Evolutionary conservation across 2,797 vertebrate species (phyloP).

Genomic region (Podarcis lilfordi): DNA sequence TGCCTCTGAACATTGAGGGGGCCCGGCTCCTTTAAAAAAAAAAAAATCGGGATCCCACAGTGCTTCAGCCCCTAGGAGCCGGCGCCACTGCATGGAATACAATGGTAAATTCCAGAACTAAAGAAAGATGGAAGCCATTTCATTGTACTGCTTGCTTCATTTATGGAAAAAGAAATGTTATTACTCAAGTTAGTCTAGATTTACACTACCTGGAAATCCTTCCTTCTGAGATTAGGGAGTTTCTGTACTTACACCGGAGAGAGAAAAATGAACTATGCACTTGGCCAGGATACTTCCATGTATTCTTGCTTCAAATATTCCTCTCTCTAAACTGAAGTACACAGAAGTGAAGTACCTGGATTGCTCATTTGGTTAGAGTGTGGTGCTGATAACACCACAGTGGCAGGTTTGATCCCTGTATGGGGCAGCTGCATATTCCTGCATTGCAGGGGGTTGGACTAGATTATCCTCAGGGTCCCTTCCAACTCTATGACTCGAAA

Average conservation of each 20-base stretch:
- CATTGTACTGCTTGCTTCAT: not conserved
- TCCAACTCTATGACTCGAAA: no score
- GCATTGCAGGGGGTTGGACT: no score
- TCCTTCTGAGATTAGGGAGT: not conserved
- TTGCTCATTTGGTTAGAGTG: no score
- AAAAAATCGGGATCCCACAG: no score
- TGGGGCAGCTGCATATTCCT: no score
- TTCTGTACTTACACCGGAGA: not conserved
- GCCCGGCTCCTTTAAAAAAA: no score
- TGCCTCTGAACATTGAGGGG: no score
- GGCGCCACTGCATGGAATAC: not conserved
- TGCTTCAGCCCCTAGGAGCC: no score
- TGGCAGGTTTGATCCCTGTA: no score
- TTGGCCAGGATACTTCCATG: not conserved
- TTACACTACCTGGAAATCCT: not conserved
- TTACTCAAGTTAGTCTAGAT: no score
- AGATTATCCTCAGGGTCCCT: no score
- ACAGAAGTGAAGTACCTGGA: not conserved
- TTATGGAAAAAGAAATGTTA: not conserved
- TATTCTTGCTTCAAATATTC: not conserved
- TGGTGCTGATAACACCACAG: no score
- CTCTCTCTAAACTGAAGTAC: not conserved
- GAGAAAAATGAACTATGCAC: not conserved
- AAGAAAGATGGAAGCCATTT: not conserved
- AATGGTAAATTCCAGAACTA: not conserved